Evolutionary conservation across 2,113 vertebrate species (phyloP), one percentile per base, ranked within the genome.

Genomic region (Corvus moneduloides): DNA sequence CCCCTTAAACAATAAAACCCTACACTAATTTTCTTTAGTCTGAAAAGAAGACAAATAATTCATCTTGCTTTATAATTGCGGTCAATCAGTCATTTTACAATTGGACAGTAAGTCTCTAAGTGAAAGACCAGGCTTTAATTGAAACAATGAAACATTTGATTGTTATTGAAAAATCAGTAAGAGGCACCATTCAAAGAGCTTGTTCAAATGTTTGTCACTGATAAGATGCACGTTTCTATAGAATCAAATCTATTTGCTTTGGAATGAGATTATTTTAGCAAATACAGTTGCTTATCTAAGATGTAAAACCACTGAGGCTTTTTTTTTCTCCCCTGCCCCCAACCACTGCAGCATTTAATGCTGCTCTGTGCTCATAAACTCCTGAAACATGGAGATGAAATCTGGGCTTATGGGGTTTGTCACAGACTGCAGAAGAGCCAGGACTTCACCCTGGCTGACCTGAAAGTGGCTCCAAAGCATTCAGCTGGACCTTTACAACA

Each of bases 211-310:
- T 92, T 92, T 94, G 73, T 87, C 81, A 63, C 77, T 71, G 89
- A 89, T 91, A 94, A 93, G 86, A 85, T 58, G 43, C 51, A 64
- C 66, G 55, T 89, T 96, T 95, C 86, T 93, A 80, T 64, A 77
- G 69, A 83, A 89, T 87, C 71, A 89, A 93, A 92, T 85, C 54
- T 85, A 9, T 95, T 92, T 93, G 54, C 73, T 90, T 86, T 68
- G 55, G 64, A 95, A 86, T 84, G 13, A 94, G 80, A 78, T 92
- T 92, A 84, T 95, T 97, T 75, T 93, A 72, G 56, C 72, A 90
- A 92, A 90, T 49, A 68, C 48, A 46, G 28, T 95, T 86, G 69
- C 69, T 95, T 96, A 84, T 91, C 91, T 94, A 87, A 84, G 87
- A 74, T 71, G 41, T 23, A 88, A 92, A 91, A 51, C 48, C 64